Base-by-base conservation (phyloP, 1,140 invertebrate genomes). In the Micrasema minimum region DNA sequence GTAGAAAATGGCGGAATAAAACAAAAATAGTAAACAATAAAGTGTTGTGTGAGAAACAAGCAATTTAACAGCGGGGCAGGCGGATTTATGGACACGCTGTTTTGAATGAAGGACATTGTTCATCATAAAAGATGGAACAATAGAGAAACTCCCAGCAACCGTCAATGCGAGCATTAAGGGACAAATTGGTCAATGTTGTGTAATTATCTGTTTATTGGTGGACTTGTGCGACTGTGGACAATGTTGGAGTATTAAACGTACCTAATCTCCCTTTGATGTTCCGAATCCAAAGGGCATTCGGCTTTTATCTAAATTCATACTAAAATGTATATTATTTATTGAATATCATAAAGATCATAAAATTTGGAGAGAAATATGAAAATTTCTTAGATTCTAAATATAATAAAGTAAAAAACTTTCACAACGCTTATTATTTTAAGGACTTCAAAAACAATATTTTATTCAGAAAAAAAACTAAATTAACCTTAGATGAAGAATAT, bases 1-100 rank as follows among this genome's bases (percentile, higher is more conserved):
- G 55, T 59, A 41, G 35, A 41, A 59, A 59, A 43, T 59, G 37
- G 35, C 18, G 26, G 37, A 59, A 38, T 59, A 59, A 59, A 59
- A 59, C 37, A 16, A 50, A 66, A 35, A 26, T 26, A 18, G 35
- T 38, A 67, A 41, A 55, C 50, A 55, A 67, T 67, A 67, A 66
- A 67, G 50, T 26, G 22, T 14, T 31, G 46, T 5, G 18, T 48
- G 50, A 45, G 65, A 43, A 66, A 67, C 65, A 50, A 57, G 65
- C 65, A 55, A 67, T 67, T 67, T 67, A 67, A 45, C 65, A 57
- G 37, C 65, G 51, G 65, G 65, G 51, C 20, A 14, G 20, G 12
- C 31, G 35, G 65, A 67, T 67, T 67, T 55, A 67, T 67, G 50
- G 50, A 31, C 12, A 7, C 41, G 55, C 55, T 35, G 22, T 55